phyloP scores from a whole-genome alignment of 1,140 invertebrate genomes.

The Temnothorax curvispinosus region DNA sequence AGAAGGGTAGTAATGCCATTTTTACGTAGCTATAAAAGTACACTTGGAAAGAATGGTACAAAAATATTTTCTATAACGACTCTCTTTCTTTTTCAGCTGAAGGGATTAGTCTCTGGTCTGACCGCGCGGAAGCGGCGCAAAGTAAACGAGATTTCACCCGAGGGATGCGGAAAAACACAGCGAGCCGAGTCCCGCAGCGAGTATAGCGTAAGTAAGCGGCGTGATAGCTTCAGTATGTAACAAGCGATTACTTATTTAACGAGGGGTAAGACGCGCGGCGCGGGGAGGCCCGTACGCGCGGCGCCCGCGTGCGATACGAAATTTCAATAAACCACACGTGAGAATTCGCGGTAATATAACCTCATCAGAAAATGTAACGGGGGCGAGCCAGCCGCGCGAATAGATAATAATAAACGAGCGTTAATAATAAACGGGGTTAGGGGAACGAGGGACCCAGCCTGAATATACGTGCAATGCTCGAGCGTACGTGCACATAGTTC shows the following conservation, averaged over 20 bases:
- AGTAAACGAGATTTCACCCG: slow-evolving; percentile 61
- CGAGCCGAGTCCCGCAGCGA: slow-evolving; percentile 27
- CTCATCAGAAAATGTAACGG: slow-evolving; percentile 73
- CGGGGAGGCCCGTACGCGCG: background rate
- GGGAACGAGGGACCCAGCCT: slow-evolving; percentile 38
- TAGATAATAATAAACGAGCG: slow-evolving; percentile 76
- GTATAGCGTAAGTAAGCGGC: slow-evolving; percentile 43
- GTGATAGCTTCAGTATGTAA: slow-evolving; percentile 31
- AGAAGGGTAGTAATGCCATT: background rate
- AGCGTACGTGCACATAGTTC: background rate
- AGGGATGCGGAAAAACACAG: slow-evolving; percentile 49
- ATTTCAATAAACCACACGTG: slow-evolving; percentile 58
- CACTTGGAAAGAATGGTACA: background rate
- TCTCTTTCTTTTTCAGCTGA: slow-evolving; percentile 5
- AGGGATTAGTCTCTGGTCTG: slow-evolving; percentile 38
- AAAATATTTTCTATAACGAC: slow-evolving; percentile 10
- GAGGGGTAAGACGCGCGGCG: slow-evolving; percentile 20
- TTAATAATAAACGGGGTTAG: slow-evolving; percentile 48
- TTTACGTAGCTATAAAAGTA: background rate
- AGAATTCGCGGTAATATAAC: slow-evolving; percentile 65
- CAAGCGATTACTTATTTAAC: slow-evolving; percentile 66
- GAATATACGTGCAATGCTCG: slow-evolving; percentile 29
- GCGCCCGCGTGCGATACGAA: slow-evolving; percentile 34
- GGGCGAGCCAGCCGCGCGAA: slow-evolving; percentile 72
- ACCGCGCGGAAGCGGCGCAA: slow-evolving; percentile 48